phyloP scores from a whole-genome alignment of 2,113 vertebrate species.

The Istiophorus platypterus region DNA sequence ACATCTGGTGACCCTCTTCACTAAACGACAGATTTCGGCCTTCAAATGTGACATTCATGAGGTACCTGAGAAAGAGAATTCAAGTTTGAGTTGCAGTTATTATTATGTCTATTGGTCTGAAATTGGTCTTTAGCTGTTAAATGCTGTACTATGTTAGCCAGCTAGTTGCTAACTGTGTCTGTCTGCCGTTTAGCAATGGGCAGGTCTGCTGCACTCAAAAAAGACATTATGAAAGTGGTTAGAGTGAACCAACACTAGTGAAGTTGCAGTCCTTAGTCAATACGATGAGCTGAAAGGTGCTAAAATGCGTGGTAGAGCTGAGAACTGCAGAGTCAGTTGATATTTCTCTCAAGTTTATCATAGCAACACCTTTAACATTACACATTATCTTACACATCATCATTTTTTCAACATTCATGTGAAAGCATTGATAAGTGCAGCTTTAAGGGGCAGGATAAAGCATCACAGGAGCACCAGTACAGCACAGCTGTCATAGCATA shows the following conservation, averaged over 20 bases:
- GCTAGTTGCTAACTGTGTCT: neutral
- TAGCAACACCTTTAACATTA: neutral
- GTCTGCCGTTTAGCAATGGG: neutral
- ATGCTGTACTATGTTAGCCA: constrained; percentile 1
- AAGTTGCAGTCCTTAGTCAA: neutral
- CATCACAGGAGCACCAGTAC: neutral
- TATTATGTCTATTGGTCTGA: neutral
- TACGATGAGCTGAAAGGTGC: neutral
- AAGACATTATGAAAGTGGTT: neutral
- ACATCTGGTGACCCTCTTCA: constrained; percentile 98
- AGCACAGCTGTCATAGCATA: neutral
- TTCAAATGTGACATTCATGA: constrained; percentile 99
- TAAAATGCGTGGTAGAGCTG: neutral
- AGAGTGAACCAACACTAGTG: neutral
- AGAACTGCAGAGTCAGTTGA: neutral
- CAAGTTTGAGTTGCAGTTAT: constrained; percentile 10
- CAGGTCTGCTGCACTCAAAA: too few relatives aligned
- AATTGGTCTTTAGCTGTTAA: neutral
- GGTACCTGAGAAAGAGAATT: constrained; percentile 87
- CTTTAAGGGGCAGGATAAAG: neutral
- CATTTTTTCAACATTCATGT: too few relatives aligned
- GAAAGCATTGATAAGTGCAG: neutral
- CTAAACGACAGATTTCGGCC: constrained; percentile 99
- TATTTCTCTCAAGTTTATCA: neutral
- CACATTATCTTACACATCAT: neutral